A percentile compares a stretch with the other conserved stretches of the same genome.
These are phyloP conservation scores for Allobates femoralis DNA, from an alignment of 2,797 vertebrate genomes.

Conservation along the genomic window DNA sequence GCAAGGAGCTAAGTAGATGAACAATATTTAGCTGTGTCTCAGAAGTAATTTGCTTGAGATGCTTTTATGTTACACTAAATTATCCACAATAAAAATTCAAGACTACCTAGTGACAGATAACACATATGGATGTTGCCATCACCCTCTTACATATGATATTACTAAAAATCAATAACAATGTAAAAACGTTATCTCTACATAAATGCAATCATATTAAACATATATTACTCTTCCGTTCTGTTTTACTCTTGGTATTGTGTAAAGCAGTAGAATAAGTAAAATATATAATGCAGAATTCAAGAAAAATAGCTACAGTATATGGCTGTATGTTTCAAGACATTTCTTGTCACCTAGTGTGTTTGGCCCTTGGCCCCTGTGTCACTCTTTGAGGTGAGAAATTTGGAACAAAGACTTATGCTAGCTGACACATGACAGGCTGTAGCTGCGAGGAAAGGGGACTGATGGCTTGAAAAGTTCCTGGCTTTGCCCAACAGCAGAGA, in stretches of 20 bases:
- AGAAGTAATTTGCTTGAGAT: too few relatives aligned
- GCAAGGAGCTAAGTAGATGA: too few relatives aligned
- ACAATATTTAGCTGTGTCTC: too few relatives aligned
- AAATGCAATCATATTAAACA: neutral
- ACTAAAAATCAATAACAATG: too few relatives aligned
- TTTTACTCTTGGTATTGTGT: neutral
- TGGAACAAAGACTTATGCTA: neutral
- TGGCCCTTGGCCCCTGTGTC: slow-evolving; percentile 2
- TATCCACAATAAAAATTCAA: too few relatives aligned
- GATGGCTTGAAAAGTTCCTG: slow-evolving; percentile 85
- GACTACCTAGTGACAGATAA: too few relatives aligned
- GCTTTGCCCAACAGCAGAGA: slow-evolving; percentile 78
- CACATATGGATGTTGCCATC: too few relatives aligned
- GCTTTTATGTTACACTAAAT: too few relatives aligned
- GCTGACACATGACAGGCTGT: slow-evolving; percentile 60
- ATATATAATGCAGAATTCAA: neutral
- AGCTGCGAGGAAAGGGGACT: slow-evolving; percentile 72
- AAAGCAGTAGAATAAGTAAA: neutral
- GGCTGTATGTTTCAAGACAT: neutral
- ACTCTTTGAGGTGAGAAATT: neutral
- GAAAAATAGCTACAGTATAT: neutral
- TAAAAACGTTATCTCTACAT: too few relatives aligned
- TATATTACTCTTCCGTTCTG: too few relatives aligned
- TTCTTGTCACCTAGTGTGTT: neutral
- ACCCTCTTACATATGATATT: too few relatives aligned